Conservation (phyloP, 2,888 invertebrate genomes). For the Drosophila tripunctata region DNA sequence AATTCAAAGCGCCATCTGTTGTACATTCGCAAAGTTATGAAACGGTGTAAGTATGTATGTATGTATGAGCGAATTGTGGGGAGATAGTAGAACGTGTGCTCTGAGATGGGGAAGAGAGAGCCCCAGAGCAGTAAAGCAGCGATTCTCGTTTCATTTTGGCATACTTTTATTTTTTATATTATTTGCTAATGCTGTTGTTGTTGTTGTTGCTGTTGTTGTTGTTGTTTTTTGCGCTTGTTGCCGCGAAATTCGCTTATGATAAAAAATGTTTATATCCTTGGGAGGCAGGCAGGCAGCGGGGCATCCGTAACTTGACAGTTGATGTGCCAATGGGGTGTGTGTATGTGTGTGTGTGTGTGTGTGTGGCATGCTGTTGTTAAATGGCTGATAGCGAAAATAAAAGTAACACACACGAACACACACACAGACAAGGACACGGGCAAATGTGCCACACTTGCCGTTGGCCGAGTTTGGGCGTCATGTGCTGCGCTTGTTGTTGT, state of each 20-base stretch:
- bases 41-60: not conserved
- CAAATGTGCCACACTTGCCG: conserved; percentile 53
- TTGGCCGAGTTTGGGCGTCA: conserved; percentile 69
- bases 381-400: conserved; percentile 75
- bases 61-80: not conserved
- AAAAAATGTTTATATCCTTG: conserved; percentile 82
- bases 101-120: not conserved
- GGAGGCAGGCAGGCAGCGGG: conserved; percentile 20
- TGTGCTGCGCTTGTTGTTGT: conserved; percentile 27
- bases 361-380: conserved; percentile 51
- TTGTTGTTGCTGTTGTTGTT: conserved; percentile 19
- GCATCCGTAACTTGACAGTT: conserved; percentile 81
- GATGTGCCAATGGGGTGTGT: conserved; percentile 51
- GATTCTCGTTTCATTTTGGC: conserved; percentile 35
- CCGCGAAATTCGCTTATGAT: conserved; percentile 74
- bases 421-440: conserved; percentile 23
- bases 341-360: conserved; percentile 16
- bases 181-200: conserved; percentile 14
- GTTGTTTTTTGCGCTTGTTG: conserved; percentile 49
- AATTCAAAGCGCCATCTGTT: conserved; percentile 22
- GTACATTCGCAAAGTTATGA: not conserved
- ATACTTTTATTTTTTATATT: conserved; percentile 25
- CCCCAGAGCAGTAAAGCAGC: conserved; percentile 25
- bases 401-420: conserved; percentile 60
- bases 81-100: no score